Conservation (phyloP, 2,888 invertebrate species). For the Brachypalpus laphriformis region DNA sequence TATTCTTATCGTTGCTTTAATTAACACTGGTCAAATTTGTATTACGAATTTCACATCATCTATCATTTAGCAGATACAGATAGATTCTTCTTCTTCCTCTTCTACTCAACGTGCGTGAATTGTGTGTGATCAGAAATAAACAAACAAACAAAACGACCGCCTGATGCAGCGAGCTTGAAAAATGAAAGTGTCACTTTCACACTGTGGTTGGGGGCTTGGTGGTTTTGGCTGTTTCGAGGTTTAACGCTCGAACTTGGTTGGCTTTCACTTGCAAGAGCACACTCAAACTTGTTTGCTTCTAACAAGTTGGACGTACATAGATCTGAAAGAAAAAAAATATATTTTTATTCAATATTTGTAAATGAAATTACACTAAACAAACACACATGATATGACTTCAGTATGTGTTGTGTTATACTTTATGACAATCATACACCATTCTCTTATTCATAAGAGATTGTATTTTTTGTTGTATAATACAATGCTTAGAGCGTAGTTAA, state of each 20-base stretch:
- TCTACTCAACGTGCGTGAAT: conserved; percentile 4
- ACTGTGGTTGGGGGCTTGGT: conserved; percentile 21
- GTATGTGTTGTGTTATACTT: not conserved
- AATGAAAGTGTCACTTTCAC: conserved; percentile 74
- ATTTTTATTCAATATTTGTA: not conserved
- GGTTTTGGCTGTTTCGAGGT: conserved; percentile 13
- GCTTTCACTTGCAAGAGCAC: conserved; percentile 61
- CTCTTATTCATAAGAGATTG: too few relatives aligned
- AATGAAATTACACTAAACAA: not conserved
- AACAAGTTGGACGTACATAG: conserved; percentile 58
- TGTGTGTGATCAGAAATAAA: conserved; percentile 17
- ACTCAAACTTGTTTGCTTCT: conserved; percentile 67
- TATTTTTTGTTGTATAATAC: too few relatives aligned
- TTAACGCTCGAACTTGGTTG: conserved; percentile 60
- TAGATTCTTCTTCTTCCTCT: not conserved
- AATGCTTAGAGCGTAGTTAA: too few relatives aligned
- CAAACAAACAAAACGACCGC: conserved; percentile 30
- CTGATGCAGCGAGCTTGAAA: conserved; percentile 55
- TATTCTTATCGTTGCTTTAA: conserved; percentile 2
- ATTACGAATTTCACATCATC: conserved; percentile 12
- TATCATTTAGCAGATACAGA: conserved; percentile 26
- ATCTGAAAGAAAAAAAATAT: conserved; percentile 52
- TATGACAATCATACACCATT: too few relatives aligned
- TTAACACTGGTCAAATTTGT: conserved; percentile 22
- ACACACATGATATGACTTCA: not conserved